Evolutionary conservation across 2,797 vertebrate species (phyloP).

Genomic region (Sardinella longiceps): DNA sequence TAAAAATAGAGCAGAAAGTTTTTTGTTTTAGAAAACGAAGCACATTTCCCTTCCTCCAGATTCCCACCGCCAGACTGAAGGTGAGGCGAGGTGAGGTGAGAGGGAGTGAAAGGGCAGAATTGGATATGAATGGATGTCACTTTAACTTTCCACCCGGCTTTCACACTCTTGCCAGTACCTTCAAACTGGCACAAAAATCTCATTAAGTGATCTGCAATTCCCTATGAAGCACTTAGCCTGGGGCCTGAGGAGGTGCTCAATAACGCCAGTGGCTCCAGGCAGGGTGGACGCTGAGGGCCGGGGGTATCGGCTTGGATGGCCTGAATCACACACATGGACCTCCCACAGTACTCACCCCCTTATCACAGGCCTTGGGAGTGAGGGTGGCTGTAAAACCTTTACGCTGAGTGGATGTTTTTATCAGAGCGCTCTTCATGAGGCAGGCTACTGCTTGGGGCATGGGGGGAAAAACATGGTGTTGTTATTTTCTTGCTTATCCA

Average conservation of each 20-base stretch:
- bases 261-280: background rate
- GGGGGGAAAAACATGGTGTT: background rate
- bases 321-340: background rate
- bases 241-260: background rate
- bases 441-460: background rate
- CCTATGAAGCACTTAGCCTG: background rate
- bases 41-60: background rate
- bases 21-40: background rate
- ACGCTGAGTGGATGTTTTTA: background rate
- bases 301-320: background rate
- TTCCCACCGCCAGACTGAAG: background rate
- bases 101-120: background rate
- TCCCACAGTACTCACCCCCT: background rate
- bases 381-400: background rate
- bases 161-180: background rate
- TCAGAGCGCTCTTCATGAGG: background rate
- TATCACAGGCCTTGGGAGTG: background rate
- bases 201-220: background rate
- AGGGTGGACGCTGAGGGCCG: background rate
- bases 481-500: conserved; percentile 11
- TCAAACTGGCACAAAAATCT: background rate
- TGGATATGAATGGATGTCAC: background rate
- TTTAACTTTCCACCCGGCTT: background rate
- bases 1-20: background rate
- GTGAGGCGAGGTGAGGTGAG: background rate